Conservation (phyloP, 2,113 vertebrate species). For the Upupa epops region DNA sequence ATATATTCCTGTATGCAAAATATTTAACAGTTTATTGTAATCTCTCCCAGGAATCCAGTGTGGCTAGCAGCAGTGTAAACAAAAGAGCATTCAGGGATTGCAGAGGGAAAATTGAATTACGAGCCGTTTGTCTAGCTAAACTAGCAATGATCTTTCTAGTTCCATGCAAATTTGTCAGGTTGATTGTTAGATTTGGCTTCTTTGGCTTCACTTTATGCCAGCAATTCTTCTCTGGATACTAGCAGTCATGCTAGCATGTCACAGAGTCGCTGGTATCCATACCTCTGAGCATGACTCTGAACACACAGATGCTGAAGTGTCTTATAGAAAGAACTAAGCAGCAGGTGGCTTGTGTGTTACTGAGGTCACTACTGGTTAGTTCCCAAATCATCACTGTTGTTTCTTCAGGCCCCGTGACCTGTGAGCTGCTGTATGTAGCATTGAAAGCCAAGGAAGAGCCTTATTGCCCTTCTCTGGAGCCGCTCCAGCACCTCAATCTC, state of each 20-base stretch:
- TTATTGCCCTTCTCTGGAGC: no score
- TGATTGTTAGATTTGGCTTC: neutral
- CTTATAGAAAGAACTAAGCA: neutral
- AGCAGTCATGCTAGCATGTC: neutral
- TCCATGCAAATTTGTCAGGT: neutral
- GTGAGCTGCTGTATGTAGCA: neutral
- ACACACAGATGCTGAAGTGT: neutral
- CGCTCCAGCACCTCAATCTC: no score
- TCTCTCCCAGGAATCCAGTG: neutral
- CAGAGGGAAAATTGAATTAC: neutral
- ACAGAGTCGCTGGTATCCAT: accelerated
- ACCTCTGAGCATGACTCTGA: neutral
- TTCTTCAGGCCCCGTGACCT: neutral
- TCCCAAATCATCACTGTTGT: neutral
- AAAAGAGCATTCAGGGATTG: neutral
- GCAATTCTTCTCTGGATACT: neutral
- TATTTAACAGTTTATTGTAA: neutral
- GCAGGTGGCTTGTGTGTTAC: neutral
- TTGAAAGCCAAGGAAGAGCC: neutral
- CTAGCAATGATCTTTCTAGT: neutral
- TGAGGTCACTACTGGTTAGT: neutral
- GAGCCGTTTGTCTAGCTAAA: neutral
- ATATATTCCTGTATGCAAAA: neutral
- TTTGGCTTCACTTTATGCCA: neutral
- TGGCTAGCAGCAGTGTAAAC: neutral